Percentiles rank a stretch among this genome's conserved stretches.
These are phyloP conservation scores for Gallinago solitaria DNA, from an alignment of 2,797 vertebrate species.

Conservation along the genomic window DNA sequence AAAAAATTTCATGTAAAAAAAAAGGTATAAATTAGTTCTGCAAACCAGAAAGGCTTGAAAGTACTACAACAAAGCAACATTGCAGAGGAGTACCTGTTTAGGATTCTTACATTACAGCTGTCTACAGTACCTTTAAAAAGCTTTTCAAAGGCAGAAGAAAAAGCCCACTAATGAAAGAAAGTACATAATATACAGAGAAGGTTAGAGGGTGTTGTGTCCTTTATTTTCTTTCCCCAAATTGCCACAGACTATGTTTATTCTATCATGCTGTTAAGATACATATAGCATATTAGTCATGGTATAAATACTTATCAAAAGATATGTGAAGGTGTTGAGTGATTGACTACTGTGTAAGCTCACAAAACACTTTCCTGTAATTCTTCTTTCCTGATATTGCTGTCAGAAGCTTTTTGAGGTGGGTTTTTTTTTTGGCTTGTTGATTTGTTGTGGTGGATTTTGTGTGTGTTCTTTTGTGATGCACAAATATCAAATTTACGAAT, in stretches of 20 bases:
- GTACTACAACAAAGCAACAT: neutral
- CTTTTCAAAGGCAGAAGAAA: neutral
- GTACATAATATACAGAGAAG: neutral
- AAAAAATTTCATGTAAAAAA: neutral
- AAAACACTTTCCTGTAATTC: neutral
- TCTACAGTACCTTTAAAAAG: neutral
- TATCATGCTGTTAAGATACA: neutral
- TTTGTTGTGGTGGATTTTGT: neutral
- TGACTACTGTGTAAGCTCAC: neutral
- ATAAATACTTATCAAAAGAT: neutral
- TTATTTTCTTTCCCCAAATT: neutral
- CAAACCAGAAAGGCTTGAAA: neutral
- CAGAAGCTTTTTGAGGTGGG: neutral
- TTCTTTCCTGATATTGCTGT: neutral
- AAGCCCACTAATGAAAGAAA: neutral
- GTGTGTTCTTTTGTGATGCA: neutral
- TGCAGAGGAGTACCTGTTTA: neutral
- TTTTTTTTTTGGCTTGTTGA: neutral
- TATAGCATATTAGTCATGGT: neutral
- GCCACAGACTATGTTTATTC: neutral
- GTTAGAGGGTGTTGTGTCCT: neutral
- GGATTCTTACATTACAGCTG: neutral
- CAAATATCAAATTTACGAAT: neutral
- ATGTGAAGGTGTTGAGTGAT: neutral
- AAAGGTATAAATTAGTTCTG: neutral